phyloP scores from a whole-genome alignment of 2,113 vertebrate species.

The Hoplias malabaricus region DNA sequence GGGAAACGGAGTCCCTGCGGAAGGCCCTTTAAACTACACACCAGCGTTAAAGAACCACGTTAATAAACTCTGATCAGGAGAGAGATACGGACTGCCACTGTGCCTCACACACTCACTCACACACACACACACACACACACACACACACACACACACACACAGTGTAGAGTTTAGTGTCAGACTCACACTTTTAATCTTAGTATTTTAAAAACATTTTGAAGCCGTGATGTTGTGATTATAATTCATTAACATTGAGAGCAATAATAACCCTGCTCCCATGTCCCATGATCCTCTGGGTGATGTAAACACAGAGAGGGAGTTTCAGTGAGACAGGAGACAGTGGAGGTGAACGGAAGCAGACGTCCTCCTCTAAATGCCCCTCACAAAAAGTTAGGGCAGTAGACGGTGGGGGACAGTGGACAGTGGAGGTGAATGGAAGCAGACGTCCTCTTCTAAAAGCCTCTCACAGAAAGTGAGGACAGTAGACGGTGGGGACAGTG shows the following conservation, averaged over 20 bases:
- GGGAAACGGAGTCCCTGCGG: constrained; percentile 22
- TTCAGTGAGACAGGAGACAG: no score
- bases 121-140: constrained; percentile 9
- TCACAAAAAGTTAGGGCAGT: no score
- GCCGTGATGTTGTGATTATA: neutral
- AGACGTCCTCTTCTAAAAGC: no score
- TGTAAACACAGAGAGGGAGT: no score
- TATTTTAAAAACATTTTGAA: neutral
- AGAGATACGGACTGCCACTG: neutral
- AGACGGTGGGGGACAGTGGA: no score
- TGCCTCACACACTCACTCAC: neutral
- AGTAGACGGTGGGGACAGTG: no score
- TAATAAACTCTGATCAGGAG: neutral
- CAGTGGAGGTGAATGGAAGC: no score
- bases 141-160: neutral
- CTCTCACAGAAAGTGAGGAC: no score
- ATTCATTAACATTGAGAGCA: neutral
- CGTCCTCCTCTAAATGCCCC: no score
- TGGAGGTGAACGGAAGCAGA: no score
- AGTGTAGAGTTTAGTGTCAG: neutral
- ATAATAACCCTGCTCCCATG: neutral
- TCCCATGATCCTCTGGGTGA: no score
- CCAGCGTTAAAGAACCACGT: neutral
- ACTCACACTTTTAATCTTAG: neutral
- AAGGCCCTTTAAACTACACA: neutral